Base-by-base conservation (phyloP, 2,113 vertebrate genomes). In the Aspiorhynchus laticeps region DNA sequence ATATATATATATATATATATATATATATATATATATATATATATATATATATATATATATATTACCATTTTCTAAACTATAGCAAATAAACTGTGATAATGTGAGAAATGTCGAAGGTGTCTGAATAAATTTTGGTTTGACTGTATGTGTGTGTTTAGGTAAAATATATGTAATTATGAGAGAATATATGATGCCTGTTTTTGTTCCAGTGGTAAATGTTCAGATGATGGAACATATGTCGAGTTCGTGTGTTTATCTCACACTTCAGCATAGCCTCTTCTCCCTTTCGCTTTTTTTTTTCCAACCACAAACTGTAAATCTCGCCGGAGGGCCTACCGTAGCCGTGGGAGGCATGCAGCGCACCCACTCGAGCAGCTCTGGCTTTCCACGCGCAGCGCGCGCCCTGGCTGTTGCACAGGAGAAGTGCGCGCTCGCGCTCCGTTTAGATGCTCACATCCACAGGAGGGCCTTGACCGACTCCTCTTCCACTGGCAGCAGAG, bases 361-460 rank as follows among this genome's bases (percentile, higher is more conserved):
- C 93, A 91, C 93, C 94, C 90, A 93, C 93, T 90, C 89, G 78
- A n/a, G 41, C 63, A 74, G 89, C 53, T 24, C 53, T 88, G 81
- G 76, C 89, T 89, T 89, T 80, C 91, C 92, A 93, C 92, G 91
- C 91, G 61, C 67, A 19, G 48, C 46, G 83, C 83, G 93, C 93
- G 90, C 93, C 90, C 90, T 91, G 74, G 7, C 28, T 41, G 85
- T 87, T 81, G 85, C 88, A 87, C 26, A 51, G 79, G 89, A 87
- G 78, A 91, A 91, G 94, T 92, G 92, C 91, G 91, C 85, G 90
- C 88, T 93, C 92, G 87, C 88, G 90, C 90, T 90, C 90, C 88
- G 88, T 90, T 93, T 92, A 90, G 91, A 85, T 82, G 59, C 86
- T 80, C 12, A 28, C 77, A 19, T 46, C 79, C 83, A 90, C 33